Evolutionary conservation across 2,888 invertebrate genomes (phyloP), one percentile per base, ranked within the genome.

Genomic region (Rugalucina vietnamica): DNA sequence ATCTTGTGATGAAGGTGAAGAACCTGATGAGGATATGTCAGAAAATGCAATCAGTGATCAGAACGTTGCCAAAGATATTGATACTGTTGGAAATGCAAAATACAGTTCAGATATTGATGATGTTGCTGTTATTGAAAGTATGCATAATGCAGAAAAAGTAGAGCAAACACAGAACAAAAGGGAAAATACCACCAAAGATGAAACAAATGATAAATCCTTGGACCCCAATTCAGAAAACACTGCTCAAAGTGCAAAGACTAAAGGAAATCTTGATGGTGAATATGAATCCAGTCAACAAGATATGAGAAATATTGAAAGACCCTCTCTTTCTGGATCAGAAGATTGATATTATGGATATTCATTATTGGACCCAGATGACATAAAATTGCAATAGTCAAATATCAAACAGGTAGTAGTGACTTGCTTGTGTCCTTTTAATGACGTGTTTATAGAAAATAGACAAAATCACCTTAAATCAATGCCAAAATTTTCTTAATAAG

Each of bases 301-400:
- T 37, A 76, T 76, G 24, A 65, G 57, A 27, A 39, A 34, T 39
- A 8, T 76, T 18, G 60, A 57, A 37, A 65, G 60, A n/a, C 69
- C 65, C 12, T 27, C 29, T 21, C 18, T 69, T 49, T 69, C 54
- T 36, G 65, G 69, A 29, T 43, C 29, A 65, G 65, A 76, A 43
- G 69, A 69, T 32, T 76, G n/a, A n/a, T n/a, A n/a, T n/a, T n/a
- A n/a, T n/a, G n/a, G n/a, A n/a, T n/a, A n/a, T n/a, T n/a, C n/a
- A n/a, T n/a, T n/a, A n/a, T n/a, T n/a, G n/a, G n/a, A n/a, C n/a
- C n/a, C n/a, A n/a, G n/a, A n/a, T n/a, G n/a, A n/a, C n/a, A n/a
- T n/a, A n/a, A n/a, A n/a, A n/a, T n/a, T n/a, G n/a, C n/a, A n/a
- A n/a, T n/a, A n/a, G n/a, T n/a, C n/a, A n/a, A n/a, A n/a, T n/a